Evolutionary conservation across 2,113 vertebrate genomes (phyloP).

Genomic region (Hemicordylus capensis): DNA sequence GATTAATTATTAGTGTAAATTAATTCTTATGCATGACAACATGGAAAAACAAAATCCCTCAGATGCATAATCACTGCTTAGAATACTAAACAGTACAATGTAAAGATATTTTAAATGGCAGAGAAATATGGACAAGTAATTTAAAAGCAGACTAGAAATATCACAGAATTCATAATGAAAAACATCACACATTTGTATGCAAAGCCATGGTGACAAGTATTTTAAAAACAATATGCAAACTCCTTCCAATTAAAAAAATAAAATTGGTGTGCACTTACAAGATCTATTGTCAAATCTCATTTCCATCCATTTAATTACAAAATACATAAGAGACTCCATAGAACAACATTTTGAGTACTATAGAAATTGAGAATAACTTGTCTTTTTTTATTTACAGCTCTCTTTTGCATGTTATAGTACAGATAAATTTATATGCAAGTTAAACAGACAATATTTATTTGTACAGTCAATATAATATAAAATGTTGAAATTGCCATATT

Average conservation of each 20-base stretch:
- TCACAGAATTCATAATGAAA: conserved; percentile 6
- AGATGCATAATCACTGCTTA: background rate
- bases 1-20: conserved; percentile 8
- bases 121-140: background rate
- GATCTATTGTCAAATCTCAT: conserved; percentile 4
- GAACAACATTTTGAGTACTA: background rate
- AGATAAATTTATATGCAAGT: background rate
- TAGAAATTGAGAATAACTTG: background rate
- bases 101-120: conserved; percentile 7
- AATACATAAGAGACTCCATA: background rate
- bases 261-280: background rate
- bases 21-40: background rate
- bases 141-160: conserved; percentile 7
- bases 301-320: conserved; percentile 19
- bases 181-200: background rate
- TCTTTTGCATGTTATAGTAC: background rate
- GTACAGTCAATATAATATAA: background rate
- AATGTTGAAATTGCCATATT: background rate
- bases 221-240: background rate
- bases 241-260: conserved; percentile 11
- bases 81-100: background rate
- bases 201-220: background rate
- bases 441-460: too few relatives aligned
- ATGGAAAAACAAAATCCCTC: background rate
- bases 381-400: background rate